Evolutionary conservation across 2,797 vertebrate species (phyloP), one percentile per base, ranked within the genome.

Genomic region (Pelobates cultripes): DNA sequence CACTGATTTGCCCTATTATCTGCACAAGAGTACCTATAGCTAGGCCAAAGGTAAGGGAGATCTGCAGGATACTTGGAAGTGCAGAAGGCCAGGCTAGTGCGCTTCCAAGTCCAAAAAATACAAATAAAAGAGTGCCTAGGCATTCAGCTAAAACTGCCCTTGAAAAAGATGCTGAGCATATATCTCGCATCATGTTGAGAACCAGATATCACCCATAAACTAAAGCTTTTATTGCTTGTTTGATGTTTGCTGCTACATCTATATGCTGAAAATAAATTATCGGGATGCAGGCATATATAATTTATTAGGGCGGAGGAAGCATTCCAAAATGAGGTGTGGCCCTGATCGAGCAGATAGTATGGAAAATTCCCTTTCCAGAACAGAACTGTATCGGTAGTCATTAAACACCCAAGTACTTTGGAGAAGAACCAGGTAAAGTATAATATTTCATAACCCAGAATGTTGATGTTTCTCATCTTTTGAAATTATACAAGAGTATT

Each of bases 21-120:
- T 84, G 82, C 0, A 55, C 85, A 55, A 85, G 5, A 7, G 82
- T 79, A 43, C 44, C 75, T 69, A 84, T 82, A 73, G 41, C 73
- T 60, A 84, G 41, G 14, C 85, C 74, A 60, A 84, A 82, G 57
- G 79, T 17, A 7, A 84, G 45, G 1, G 79, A 43, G 17, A 79
- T 53, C 44, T 82, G 77, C 3, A 80, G 66, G 9, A 82, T 14
- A 13, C 51, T 82, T 17, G 73, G 76, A 7, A 70, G 47, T 40
- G 79, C 73, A 17, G 57, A 51, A 3, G 47, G 73, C 80, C 85
- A 82, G 15, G 53, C 0, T 47, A 86, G 9, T 42, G 57, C 79
- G 60, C 55, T 81, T 1, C 79, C 72, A 70, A 84, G 68, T 45
- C 55, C 69, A 40, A 78, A 47, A 17, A 78, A 78, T 8, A 74